Evolutionary conservation across 1,140 invertebrate genomes (phyloP).

Genomic region (Agraylea sexmaculata): DNA sequence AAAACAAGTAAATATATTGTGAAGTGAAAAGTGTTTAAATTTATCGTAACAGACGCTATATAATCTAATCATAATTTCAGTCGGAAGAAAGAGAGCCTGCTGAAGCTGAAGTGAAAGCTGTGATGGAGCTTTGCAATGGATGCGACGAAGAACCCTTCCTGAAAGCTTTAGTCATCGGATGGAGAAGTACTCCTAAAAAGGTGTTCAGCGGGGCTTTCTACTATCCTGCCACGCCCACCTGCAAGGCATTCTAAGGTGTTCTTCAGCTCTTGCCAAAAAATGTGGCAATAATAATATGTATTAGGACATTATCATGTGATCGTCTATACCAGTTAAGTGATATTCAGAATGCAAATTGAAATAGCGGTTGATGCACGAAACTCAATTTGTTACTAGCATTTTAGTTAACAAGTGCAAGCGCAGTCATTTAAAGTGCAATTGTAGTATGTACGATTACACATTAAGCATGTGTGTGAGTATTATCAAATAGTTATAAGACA

Average conservation of each 20-base stretch:
- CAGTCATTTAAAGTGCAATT: too few relatives aligned
- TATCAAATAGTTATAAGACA: too few relatives aligned
- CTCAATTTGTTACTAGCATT: too few relatives aligned
- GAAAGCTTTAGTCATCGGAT: constrained; percentile 60
- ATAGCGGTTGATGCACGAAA: too few relatives aligned
- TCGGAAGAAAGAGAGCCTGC: constrained; percentile 66
- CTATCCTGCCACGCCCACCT: constrained; percentile 49
- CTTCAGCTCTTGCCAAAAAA: too few relatives aligned
- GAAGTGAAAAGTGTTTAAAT: not conserved
- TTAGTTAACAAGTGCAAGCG: too few relatives aligned
- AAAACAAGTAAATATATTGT: constrained; percentile 21
- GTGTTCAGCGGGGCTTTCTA: constrained; percentile 60
- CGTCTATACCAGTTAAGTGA: too few relatives aligned
- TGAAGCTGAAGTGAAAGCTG: constrained; percentile 63
- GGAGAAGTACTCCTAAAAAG: constrained; percentile 61
- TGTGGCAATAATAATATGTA: too few relatives aligned
- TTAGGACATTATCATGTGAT: too few relatives aligned
- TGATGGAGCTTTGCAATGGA: constrained; percentile 64
- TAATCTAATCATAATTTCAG: constrained; percentile 24
- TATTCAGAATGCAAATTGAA: too few relatives aligned
- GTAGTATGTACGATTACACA: too few relatives aligned
- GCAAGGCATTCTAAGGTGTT: constrained; percentile 59
- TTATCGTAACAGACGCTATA: not conserved
- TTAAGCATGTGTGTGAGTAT: too few relatives aligned
- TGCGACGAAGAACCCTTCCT: constrained; percentile 63